Base-by-base conservation (phyloP, 2,888 invertebrate species). In the Athalia circularis region DNA sequence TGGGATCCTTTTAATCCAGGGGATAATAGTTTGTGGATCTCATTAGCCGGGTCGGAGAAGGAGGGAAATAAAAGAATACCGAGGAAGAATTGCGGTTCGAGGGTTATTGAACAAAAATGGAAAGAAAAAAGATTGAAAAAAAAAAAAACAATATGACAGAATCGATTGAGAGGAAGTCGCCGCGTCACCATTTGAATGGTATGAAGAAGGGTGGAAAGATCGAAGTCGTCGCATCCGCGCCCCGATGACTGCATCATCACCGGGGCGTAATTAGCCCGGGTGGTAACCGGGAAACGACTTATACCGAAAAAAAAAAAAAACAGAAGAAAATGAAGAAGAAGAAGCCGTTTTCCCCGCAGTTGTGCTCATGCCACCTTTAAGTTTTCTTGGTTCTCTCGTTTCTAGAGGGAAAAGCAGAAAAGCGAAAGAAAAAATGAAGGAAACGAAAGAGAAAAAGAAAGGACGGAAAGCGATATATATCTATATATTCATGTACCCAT, bases 201-300 rank as follows among this genome's bases (percentile, higher is more conserved):
- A 29, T 29, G 2, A 29, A 29, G 29, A 50, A 52, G 68, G 68
- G 29, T 54, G 13, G 43, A 72, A 59, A 45, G 64, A 45, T 43
- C 43, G 4, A 45, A 54, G 68, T 3, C 29, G 11, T 52, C 52
- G 57, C 57, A 72, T 59, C 11, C 62, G 65, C 65, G 45, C 72
- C 47, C n/a, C 57, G 72, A 72, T 59, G 72, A 72, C 72, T 59
- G 72, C 72, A 59, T 72, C 29, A 29, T 29, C 72, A 72, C 57
- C 45, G 72, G 45, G 52, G 29, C 70, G 47, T 72, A 59, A 72
- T 72, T 72, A 72, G 72, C 72, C 29, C 72, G 72, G 52, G 9
- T 68, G 72, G 72, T 72, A 59, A 72, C 59, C 29, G 72, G 59
- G 59, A 47, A 72, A 72, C 72, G 72, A 72, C 59, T 72, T 72